phyloP scores from a whole-genome alignment of 2,797 vertebrate species.

The Tinamus major region DNA sequence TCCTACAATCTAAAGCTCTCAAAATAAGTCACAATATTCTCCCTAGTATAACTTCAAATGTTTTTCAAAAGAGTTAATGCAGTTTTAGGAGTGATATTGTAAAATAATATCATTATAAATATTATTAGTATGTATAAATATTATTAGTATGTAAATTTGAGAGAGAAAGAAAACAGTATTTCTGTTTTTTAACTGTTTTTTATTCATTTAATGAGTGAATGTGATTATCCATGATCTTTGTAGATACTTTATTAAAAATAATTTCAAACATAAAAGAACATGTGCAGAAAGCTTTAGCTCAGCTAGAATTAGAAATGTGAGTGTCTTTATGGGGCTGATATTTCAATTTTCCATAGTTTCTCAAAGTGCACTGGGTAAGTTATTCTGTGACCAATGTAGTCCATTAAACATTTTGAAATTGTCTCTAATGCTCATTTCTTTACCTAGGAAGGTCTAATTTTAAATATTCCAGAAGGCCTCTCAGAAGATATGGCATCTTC shows the following conservation, averaged over 20 bases:
- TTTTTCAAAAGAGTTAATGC: not conserved
- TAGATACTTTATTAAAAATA: constrained; percentile 21
- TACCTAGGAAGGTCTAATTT: not conserved
- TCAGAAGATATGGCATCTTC: not conserved
- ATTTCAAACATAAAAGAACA: constrained; percentile 28
- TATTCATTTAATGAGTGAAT: not conserved
- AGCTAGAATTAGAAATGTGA: not conserved
- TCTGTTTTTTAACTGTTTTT: not conserved
- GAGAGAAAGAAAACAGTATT: not conserved
- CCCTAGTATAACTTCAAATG: not conserved
- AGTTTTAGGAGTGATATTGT: not conserved
- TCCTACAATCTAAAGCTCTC: not conserved
- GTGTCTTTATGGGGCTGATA: not conserved
- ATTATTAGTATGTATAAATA: not conserved
- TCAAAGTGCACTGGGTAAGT: not conserved
- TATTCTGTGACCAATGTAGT: not conserved
- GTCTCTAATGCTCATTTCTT: not conserved
- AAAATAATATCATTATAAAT: not conserved
- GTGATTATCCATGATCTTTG: not conserved
- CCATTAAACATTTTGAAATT: not conserved
- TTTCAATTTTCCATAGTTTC: not conserved
- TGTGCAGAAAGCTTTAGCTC: constrained; percentile 4
- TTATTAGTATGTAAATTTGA: not conserved
- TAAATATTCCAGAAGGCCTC: not conserved
- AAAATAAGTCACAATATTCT: not conserved